Percentiles rank a stretch among this genome's conserved stretches.
phyloP scores from a whole-genome alignment of 1,140 invertebrate genomes.

The Ridgeia piscesae region DNA sequence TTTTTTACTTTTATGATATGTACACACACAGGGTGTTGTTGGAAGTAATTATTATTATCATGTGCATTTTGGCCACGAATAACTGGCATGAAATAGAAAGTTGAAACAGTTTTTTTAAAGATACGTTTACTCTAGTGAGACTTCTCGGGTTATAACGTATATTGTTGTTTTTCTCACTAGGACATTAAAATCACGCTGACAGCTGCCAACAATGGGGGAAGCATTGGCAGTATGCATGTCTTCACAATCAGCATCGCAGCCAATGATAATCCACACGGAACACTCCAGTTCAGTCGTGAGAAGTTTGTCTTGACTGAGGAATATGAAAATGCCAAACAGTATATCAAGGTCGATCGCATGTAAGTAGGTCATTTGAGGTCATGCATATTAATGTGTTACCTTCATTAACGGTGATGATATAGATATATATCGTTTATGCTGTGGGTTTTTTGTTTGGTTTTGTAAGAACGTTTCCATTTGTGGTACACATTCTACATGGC shows the following conservation, averaged over 20 bases:
- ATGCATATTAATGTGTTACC: constrained; percentile 3
- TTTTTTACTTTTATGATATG: too few relatives aligned
- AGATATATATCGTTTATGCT: background rate
- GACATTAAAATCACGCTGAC: constrained; percentile 41
- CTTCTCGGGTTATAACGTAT: background rate
- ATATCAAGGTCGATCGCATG: constrained; percentile 39
- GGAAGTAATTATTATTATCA: too few relatives aligned
- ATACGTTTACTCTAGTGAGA: background rate
- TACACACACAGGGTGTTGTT: too few relatives aligned
- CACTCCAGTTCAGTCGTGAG: constrained; percentile 38
- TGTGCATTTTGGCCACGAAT: too few relatives aligned
- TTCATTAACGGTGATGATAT: background rate
- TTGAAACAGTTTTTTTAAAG: too few relatives aligned
- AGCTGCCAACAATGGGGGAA: constrained; percentile 38
- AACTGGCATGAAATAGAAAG: too few relatives aligned
- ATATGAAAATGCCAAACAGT: constrained; percentile 34
- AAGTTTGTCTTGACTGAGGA: constrained; percentile 38
- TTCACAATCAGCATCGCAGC: constrained; percentile 46
- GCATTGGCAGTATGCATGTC: constrained; percentile 37
- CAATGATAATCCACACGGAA: constrained; percentile 55
- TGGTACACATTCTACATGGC: too few relatives aligned
- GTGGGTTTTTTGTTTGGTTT: background rate
- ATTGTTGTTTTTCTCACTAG: constrained; percentile 33
- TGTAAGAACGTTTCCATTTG: too few relatives aligned
- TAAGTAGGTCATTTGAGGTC: constrained; percentile 29